Conservation (phyloP, 2,113 vertebrate species). For the Mionectes macconnelli region DNA sequence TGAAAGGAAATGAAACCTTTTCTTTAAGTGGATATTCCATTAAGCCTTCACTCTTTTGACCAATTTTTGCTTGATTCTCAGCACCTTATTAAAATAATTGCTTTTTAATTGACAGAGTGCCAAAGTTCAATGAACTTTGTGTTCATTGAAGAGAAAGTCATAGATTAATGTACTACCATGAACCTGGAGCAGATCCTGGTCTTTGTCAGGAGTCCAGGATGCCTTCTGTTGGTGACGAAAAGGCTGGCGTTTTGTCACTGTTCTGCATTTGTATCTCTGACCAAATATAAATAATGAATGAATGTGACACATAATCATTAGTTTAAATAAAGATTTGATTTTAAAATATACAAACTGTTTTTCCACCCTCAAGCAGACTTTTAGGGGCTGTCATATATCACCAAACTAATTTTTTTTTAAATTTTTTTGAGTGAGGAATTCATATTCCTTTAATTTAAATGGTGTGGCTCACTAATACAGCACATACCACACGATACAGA, state of each 20-base stretch:
- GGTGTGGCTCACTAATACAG: neutral
- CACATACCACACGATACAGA: neutral
- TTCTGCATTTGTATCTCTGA: neutral
- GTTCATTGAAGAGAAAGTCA: neutral
- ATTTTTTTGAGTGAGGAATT: neutral
- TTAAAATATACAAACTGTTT: neutral
- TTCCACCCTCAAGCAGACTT: neutral
- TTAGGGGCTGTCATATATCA: neutral
- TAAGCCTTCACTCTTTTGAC: neutral
- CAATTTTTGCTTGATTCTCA: neutral
- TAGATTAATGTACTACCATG: neutral
- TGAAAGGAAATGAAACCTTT: neutral
- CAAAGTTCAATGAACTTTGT: fast-evolving
- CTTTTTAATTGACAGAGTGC: neutral
- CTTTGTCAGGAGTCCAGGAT: neutral
- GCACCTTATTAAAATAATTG: neutral
- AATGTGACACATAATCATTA: neutral
- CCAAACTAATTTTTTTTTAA: neutral
- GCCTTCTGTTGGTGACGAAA: neutral
- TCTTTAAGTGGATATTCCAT: neutral
- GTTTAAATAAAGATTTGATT: neutral
- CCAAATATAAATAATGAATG: neutral
- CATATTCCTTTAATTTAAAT: neutral
- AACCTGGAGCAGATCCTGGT: neutral
- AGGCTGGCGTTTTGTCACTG: neutral